Evolutionary conservation across 2,113 vertebrate genomes (phyloP), one percentile per base, ranked within the genome.

Genomic region (Pipra filicauda): DNA sequence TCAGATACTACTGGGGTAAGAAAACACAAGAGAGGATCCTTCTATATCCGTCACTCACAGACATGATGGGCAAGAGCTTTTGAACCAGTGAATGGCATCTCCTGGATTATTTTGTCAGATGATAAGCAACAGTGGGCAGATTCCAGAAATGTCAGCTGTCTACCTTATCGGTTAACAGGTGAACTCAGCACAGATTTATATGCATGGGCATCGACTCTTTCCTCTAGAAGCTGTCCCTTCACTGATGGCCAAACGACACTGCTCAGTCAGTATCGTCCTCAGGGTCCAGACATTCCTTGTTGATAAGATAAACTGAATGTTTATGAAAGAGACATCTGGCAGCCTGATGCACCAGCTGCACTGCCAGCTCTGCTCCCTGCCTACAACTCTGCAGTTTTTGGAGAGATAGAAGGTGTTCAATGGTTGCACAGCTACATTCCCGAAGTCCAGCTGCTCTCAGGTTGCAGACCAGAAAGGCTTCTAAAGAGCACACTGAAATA

Each of bases 131-230:
- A 57, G 55, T 5, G 61, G 55, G 37, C 16, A 31, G n/a, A 39
- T 26, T 81, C 18, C 61, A 62, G 46, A 88, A 89, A 67, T 18
- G 24, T 31, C 65, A 70, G 33, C 23, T 76, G 30, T 24, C 67
- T 77, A 3, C 35, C 43, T 52, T 69, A 86, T 72, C 26, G 35
- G 64, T 73, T 65, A 15, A 62, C 62, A 17, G 37, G 55, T n/a
- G 16, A 74, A 35, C 46, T 49, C 55, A 26, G 37, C 37, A 49
- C 46, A 54, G 51, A 85, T 48, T 54, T 21, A 8, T 1, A 1
- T 16, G 26, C 3, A 4, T 19, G 41, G 14, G 41, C 72, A 73
- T 39, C 0, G 0, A 19, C 44, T 48, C 33, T 44, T 23, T 64
- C 49, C 18, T 22, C 69, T 54, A 57, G 61, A 71, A 94, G n/a